Evolutionary conservation across 2,113 vertebrate species (phyloP), one percentile per base, ranked within the genome.

Genomic region (Aegithalos caudatus): DNA sequence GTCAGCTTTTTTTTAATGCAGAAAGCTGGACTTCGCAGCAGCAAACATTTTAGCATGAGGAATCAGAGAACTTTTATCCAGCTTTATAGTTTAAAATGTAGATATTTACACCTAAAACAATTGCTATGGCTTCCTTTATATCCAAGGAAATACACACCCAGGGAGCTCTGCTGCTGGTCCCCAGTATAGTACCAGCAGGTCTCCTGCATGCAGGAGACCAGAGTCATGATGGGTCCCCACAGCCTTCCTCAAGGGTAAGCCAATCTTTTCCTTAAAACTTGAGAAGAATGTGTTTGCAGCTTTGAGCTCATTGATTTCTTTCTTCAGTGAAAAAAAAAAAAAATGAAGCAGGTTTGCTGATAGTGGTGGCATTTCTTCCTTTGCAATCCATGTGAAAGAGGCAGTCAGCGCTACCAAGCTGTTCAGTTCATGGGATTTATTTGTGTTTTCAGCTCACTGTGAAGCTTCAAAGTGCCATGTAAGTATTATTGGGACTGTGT

Each of bases 151-250:
- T 29, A 51, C 47, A 25, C 12, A 27, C 12, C 37, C 0, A 0
- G 48, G 9, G 22, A 31, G 3, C 19, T 45, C 38, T 60, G 48
- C 18, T 0, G 0, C 31, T 12, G 16, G 24, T 44, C 9, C 7
- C 19, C 45, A 25, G 6, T 31, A 50, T 2, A 8, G 18, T 33
- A 33, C 50, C 19, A 64, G 40, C 28, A 83, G 22, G 56, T 1
- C 37, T 21, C 14, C 16, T 27, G 17, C 3, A 1, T 3, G 2
- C 35, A 38, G 31, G 45, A 61, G 54, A 73, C 23, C 9, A 9
- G 2, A 25, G 25, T 25, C 7, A 2, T 2, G 4, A 54, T 13
- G 11, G 11, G 23, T 28, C 1, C 31, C 40, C 10, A 27, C 10
- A 53, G 19, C 38, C 21, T 77, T 86, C 51, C 69, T 45, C 21